phyloP scores from a whole-genome alignment of 2,888 invertebrate genomes.

The Ectemnius continuus region DNA sequence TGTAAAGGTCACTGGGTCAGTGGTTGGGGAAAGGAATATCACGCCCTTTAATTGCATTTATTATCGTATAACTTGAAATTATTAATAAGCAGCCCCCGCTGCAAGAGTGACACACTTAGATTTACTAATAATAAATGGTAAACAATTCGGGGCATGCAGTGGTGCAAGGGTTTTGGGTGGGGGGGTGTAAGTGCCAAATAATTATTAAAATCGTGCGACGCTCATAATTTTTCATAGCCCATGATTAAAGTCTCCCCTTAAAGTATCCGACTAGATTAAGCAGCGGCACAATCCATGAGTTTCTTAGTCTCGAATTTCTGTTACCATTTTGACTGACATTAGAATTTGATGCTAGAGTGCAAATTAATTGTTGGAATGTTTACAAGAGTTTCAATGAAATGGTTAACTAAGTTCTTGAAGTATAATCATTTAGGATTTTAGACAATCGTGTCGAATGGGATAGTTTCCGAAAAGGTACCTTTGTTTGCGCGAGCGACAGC shows the following conservation, averaged over 20 bases:
- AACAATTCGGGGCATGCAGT: conserved; percentile 22
- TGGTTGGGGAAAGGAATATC: too few species aligned
- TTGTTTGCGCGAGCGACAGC: background rate
- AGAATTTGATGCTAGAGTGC: background rate
- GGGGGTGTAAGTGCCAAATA: conserved; percentile 60
- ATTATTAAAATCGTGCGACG: conserved; percentile 37
- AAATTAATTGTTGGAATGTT: conserved; percentile 43
- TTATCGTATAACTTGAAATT: too few species aligned
- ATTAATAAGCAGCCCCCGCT: background rate
- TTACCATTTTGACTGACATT: background rate
- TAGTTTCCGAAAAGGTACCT: too few species aligned
- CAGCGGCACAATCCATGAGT: conserved; percentile 17
- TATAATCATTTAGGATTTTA: conserved; percentile 15
- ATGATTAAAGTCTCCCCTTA: conserved; percentile 36
- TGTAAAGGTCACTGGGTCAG: too few species aligned
- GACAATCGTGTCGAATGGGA: conserved; percentile 1
- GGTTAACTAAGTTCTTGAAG: conserved; percentile 18
- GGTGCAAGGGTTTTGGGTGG: too few species aligned
- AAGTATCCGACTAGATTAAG: conserved; percentile 27
- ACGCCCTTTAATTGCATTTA: too few species aligned
- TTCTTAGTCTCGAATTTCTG: conserved; percentile 22
- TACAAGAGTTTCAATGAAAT: conserved; percentile 33
- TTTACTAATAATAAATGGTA: background rate
- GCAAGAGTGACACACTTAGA: background rate
- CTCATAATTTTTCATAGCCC: conserved; percentile 36